Evolutionary conservation across 1,140 invertebrate species (phyloP).

Genomic region (Scaptomyza hsui): DNA sequence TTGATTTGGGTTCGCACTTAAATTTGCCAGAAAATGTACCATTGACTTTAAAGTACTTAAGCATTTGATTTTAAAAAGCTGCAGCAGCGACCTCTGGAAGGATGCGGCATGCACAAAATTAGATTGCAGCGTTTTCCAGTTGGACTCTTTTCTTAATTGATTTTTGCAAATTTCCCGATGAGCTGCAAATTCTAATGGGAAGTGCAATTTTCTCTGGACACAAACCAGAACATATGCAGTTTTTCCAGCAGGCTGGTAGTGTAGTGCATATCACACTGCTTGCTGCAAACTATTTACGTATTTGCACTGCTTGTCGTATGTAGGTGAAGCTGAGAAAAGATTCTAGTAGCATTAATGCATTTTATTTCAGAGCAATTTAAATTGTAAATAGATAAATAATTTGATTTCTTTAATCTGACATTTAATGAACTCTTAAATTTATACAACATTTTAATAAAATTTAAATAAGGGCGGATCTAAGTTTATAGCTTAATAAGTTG

Average conservation of each 20-base stretch:
- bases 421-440: no score
- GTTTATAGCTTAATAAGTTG: no score
- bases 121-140: slow-evolving; percentile 10
- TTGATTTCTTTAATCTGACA: no score
- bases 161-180: slow-evolving; percentile 20
- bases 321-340: not conserved
- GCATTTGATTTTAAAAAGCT: not conserved
- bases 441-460: no score
- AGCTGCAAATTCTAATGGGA: slow-evolving; percentile 24
- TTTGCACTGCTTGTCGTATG: slow-evolving; percentile 22
- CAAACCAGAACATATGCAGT: slow-evolving; percentile 25
- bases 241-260: slow-evolving; percentile 18
- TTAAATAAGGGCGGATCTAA: no score
- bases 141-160: slow-evolving; percentile 3
- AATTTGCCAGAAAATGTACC: slow-evolving; percentile 6
- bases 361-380: not conserved
- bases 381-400: not conserved
- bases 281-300: not conserved
- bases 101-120: not conserved
- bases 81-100: slow-evolving; percentile 30
- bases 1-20: slow-evolving; percentile 16
- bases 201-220: slow-evolving; percentile 47
- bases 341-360: not conserved
- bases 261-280: slow-evolving; percentile 28
- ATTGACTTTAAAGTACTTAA: slow-evolving; percentile 9